phyloP scores from a whole-genome alignment of 2,113 vertebrate species.

The Xyrauchen texanus region DNA sequence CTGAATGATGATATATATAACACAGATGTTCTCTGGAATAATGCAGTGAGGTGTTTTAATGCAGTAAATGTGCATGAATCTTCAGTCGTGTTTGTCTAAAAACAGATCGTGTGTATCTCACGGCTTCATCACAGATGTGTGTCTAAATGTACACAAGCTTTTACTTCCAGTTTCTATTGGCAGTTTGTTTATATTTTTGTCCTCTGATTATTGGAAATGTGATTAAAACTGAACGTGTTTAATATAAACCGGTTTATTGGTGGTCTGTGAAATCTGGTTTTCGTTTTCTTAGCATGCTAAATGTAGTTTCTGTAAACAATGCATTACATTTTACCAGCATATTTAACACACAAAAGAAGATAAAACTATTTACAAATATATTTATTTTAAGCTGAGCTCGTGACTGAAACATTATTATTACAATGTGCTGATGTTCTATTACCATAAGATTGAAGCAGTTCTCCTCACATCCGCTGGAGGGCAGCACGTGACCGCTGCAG shows the following conservation, averaged over 20 bases:
- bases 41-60: neutral
- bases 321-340: no score
- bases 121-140: constrained; percentile 64
- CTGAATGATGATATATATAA: no score
- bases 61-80: constrained; percentile 70
- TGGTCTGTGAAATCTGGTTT: neutral
- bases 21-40: neutral
- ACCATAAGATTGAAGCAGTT: neutral
- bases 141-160: constrained; percentile 21
- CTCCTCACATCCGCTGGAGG: neutral
- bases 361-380: no score
- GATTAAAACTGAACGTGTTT: constrained; percentile 72
- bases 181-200: constrained; percentile 50
- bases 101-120: constrained; percentile 61
- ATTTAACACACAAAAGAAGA: no score
- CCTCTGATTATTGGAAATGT: constrained; percentile 61
- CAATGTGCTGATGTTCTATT: neutral
- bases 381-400: no score
- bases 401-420: no score
- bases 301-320: no score
- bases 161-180: constrained; percentile 5
- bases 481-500: neutral
- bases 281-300: no score
- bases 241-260: constrained; percentile 52
- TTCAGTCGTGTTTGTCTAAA: constrained; percentile 65